Conservation (phyloP, 2,888 invertebrate genomes). For the Orchesella flavescens region DNA sequence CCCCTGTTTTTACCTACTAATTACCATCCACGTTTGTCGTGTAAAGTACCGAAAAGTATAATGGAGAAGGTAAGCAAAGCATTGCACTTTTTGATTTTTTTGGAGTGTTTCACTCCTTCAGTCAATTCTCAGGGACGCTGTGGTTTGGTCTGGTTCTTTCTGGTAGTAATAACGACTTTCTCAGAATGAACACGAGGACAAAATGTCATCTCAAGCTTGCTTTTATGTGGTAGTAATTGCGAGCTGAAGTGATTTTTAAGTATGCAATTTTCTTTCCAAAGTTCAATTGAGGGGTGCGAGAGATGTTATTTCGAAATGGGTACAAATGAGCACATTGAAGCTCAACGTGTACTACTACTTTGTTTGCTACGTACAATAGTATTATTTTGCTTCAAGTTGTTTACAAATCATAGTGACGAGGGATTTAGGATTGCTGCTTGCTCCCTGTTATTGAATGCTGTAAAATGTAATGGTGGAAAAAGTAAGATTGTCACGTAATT, state of each 20-base stretch:
- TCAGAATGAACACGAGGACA: neutral
- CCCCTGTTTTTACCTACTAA: slow-evolving; percentile 33
- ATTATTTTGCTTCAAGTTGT: neutral
- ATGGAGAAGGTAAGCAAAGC: neutral
- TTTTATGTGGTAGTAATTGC: neutral
- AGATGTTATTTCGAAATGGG: too few relatives aligned
- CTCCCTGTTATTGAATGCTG: neutral
- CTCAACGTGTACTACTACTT: too few relatives aligned
- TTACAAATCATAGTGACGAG: neutral
- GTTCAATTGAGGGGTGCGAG: too few relatives aligned
- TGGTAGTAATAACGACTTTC: neutral
- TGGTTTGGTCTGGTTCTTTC: neutral
- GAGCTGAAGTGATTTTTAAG: neutral
- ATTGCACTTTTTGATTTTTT: slow-evolving; percentile 11
- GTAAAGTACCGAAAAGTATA: neutral
- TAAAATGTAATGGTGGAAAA: neutral
- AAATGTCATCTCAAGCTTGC: neutral
- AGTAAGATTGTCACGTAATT: neutral
- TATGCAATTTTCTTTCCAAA: neutral
- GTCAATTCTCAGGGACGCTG: neutral
- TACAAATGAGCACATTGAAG: too few relatives aligned
- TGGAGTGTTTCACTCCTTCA: neutral
- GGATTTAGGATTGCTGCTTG: neutral
- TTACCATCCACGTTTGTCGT: slow-evolving; percentile 18
- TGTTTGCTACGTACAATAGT: neutral